Conservation (phyloP, 2,797 vertebrate genomes). For the Varecia variegata region DNA sequence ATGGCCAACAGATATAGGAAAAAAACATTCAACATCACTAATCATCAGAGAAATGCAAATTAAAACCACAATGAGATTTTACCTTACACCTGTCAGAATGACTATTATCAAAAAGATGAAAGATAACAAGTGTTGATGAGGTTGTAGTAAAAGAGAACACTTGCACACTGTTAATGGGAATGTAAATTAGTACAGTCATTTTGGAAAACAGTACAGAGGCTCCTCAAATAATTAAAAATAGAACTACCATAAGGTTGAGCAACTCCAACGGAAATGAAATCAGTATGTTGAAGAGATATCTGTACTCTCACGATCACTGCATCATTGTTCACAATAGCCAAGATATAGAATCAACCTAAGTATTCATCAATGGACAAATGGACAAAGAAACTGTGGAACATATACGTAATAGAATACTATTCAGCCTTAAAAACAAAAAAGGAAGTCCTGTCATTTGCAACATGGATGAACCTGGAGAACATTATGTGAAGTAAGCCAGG, state of each 20-base stretch:
- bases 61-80: not conserved
- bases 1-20: not conserved
- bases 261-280: not conserved
- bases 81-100: not conserved
- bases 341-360: not conserved
- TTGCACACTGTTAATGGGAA: not conserved
- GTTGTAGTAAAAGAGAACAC: not conserved
- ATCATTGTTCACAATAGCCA: not conserved
- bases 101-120: not conserved
- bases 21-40: not conserved
- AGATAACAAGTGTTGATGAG: no score
- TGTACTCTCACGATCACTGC: not conserved
- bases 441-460: not conserved
- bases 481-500: not conserved
- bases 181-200: not conserved
- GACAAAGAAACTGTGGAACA: not conserved
- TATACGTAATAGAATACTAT: not conserved
- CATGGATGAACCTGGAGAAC: not conserved
- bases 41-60: not conserved
- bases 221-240: not conserved
- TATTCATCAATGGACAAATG: not conserved
- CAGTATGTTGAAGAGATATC: fast-evolving
- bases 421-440: not conserved
- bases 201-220: not conserved
- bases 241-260: no score